Conservation (phyloP, 92 coral and sea anemone species). For the Epizoanthus rinbou region DNA sequence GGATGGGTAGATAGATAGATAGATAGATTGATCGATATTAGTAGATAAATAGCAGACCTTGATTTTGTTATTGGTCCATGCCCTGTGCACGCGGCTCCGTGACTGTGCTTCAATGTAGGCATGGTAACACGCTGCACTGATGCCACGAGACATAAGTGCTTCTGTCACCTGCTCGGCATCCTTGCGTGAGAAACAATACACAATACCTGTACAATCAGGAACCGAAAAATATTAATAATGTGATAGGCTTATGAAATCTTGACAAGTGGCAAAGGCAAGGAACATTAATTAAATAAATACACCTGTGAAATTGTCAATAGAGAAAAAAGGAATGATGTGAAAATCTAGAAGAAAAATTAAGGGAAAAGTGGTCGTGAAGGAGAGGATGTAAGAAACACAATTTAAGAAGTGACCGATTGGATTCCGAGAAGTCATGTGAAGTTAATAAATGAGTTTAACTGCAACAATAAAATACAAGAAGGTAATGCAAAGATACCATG, state of each 20-base stretch:
- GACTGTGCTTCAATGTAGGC: constrained; percentile 77
- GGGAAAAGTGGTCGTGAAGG: no score
- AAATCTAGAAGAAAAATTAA: no score
- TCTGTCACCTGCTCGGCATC: constrained; percentile 83
- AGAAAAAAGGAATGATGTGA: not conserved
- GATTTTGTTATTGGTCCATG: constrained; percentile 82
- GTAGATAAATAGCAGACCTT: constrained; percentile 54
- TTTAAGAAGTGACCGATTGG: no score
- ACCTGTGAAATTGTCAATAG: not conserved
- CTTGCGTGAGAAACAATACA: constrained; percentile 90
- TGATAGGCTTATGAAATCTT: not conserved
- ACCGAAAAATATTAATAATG: not conserved
- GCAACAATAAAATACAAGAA: no score
- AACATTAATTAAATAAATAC: not conserved
- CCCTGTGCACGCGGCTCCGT: constrained; percentile 81
- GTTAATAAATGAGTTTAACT: no score
- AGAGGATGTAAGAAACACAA: no score
- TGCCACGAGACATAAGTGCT: constrained; percentile 61
- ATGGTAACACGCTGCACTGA: constrained; percentile 94
- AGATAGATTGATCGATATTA: not conserved
- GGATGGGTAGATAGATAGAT: not conserved
- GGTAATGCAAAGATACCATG: no score
- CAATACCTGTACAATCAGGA: constrained; percentile 57
- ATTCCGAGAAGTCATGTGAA: no score
- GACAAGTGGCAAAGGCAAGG: not conserved